phyloP scores from a whole-genome alignment of 1,140 invertebrate species.

The Lethocerus indicus region DNA sequence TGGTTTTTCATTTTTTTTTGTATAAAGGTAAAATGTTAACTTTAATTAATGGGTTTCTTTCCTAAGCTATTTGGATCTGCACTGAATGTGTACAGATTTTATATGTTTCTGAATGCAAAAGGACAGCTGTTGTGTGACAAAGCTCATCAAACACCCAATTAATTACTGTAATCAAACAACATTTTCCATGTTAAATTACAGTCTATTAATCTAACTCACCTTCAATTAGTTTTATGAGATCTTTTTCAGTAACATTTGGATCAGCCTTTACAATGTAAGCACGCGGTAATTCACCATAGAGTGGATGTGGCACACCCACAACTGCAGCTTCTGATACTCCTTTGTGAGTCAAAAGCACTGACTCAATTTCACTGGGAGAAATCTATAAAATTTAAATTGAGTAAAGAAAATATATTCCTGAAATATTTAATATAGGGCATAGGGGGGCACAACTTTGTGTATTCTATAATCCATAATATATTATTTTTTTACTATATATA shows the following conservation, averaged over 20 bases:
- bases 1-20: neutral
- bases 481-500: too few species aligned
- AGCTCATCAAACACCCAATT: too few species aligned
- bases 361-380: conserved; percentile 72
- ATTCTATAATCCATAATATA: too few species aligned
- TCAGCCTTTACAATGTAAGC: conserved; percentile 85
- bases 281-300: conserved; percentile 92
- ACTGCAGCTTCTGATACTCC: conserved; percentile 87
- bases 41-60: neutral
- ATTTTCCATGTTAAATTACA: too few species aligned
- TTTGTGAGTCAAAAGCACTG: conserved; percentile 68
- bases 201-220: neutral
- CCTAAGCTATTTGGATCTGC: neutral
- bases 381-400: neutral
- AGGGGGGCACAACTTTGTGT: too few species aligned
- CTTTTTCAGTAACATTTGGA: conserved; percentile 42
- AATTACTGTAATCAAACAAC: too few species aligned
- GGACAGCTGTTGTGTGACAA: neutral
- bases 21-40: neutral
- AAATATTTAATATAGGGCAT: too few species aligned
- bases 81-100: neutral
- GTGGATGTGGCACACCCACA: conserved; percentile 73
- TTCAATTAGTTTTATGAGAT: conserved; percentile 47
- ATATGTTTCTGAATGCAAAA: neutral
- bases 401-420: too few species aligned